These are phyloP conservation scores for Accipiter virgatus DNA, from an alignment of 2,113 vertebrate species.

Conservation along the genomic window DNA sequence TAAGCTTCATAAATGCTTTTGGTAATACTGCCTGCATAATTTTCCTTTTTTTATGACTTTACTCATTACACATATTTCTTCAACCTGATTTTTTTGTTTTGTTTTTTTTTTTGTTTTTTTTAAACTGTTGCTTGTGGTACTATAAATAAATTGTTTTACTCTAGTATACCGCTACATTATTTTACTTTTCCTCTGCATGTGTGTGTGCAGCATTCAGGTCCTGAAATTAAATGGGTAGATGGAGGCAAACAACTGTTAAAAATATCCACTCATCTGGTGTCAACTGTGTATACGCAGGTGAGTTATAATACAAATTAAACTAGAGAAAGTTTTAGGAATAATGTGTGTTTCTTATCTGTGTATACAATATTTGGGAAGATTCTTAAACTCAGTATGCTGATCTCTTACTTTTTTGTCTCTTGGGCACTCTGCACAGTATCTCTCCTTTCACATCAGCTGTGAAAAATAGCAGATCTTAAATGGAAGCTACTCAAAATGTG, in stretches of 20 bases:
- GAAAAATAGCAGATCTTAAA: not conserved
- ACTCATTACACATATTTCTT: conserved; percentile 45
- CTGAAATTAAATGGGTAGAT: conserved; percentile 98
- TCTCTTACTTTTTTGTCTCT: not conserved
- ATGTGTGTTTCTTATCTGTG: not conserved
- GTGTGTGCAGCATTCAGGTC: conserved; percentile 83
- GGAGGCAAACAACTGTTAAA: conserved; percentile 91
- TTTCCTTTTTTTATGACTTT: conserved; percentile 37
- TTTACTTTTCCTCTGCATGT: not conserved
- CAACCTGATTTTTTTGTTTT: not conserved
- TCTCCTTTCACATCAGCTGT: not conserved
- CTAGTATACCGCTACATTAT: not conserved
- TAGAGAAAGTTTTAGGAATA: not conserved
- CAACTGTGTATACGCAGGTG: conserved; percentile 97
- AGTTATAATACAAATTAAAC: not conserved
- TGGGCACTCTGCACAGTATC: not conserved
- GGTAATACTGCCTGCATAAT: conserved; percentile 23
- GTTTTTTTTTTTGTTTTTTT: too few relatives aligned
- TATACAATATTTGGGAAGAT: not conserved
- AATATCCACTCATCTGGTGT: conserved; percentile 92
- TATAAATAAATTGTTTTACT: not conserved
- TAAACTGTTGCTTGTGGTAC: not conserved
- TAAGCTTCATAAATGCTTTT: conserved; percentile 27
- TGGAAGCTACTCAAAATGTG: not conserved
- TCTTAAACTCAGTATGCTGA: not conserved